These are phyloP conservation scores for Achroia grisella DNA, from an alignment of 1,140 invertebrate species.

Conservation along the genomic window DNA sequence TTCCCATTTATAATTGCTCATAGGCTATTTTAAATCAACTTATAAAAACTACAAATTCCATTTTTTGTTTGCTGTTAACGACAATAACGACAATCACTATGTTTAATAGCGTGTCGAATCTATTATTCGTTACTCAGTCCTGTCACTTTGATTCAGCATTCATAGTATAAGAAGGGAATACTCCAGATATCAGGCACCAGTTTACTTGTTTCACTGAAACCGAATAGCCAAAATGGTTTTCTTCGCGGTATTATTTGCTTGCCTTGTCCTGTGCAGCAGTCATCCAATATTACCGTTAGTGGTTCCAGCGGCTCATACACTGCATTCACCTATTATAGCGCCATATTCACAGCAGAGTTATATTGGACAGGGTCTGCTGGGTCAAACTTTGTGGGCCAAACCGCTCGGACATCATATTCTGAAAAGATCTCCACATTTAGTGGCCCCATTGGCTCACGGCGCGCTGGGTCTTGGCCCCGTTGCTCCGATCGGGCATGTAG, in stretches of 20 bases:
- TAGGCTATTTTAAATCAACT: constrained; percentile 3
- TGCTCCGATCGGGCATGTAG: constrained; percentile 19
- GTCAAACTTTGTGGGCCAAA: constrained; percentile 14
- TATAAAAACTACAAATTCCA: not conserved
- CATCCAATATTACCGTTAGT: constrained; percentile 33
- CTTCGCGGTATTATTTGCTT: constrained; percentile 25
- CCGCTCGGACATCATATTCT: constrained; percentile 33
- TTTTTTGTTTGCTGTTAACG: not conserved
- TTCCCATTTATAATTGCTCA: no score
- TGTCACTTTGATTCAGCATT: constrained; percentile 43
- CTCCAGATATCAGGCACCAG: constrained; percentile 17
- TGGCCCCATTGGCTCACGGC: constrained; percentile 24
- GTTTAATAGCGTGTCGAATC: constrained; percentile 48
- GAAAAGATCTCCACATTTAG: constrained; percentile 44
- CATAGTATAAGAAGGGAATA: constrained; percentile 44
- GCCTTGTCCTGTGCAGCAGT: constrained; percentile 30
- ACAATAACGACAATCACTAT: constrained; percentile 22
- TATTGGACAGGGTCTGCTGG: constrained; percentile 10
- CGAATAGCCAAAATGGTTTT: constrained; percentile 31
- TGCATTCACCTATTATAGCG: constrained; percentile 17
- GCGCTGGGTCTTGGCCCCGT: constrained; percentile 11
- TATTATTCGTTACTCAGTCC: constrained; percentile 35
- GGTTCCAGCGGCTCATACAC: constrained; percentile 22
- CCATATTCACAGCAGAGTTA: constrained; percentile 12
- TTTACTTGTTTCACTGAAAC: constrained; percentile 8